These are phyloP conservation scores for Lutjanus erythropterus DNA, from an alignment of 2,113 vertebrate species.

Conservation along the genomic window DNA sequence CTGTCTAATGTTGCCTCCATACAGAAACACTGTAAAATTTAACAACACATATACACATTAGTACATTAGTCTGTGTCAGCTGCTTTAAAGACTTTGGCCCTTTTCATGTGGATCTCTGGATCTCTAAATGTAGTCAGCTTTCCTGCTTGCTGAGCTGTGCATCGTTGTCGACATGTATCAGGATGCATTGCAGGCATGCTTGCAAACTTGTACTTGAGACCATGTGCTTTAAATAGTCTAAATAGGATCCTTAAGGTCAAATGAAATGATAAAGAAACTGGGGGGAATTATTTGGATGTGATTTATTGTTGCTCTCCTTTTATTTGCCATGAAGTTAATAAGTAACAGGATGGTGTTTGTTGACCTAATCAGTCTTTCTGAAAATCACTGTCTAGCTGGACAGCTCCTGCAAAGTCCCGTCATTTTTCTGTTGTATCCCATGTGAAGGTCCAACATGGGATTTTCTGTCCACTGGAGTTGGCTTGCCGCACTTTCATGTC, in stretches of 20 bases:
- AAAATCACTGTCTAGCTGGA: background rate
- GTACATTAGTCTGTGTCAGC: too few species aligned
- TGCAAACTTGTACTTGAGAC: too few species aligned
- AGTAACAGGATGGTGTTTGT: background rate
- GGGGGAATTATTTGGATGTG: background rate
- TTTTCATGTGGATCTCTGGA: too few species aligned
- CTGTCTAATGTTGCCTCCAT: too few species aligned
- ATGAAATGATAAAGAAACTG: background rate
- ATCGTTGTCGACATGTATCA: too few species aligned
- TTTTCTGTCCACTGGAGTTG: slow-evolving; percentile 41
- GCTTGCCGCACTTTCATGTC: slow-evolving; percentile 43
- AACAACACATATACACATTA: too few species aligned
- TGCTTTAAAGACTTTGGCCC: too few species aligned
- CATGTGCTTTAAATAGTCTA: too few species aligned
- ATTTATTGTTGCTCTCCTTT: background rate
- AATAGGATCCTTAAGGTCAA: background rate
- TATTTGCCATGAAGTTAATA: background rate
- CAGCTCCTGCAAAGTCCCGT: background rate
- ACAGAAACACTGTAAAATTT: too few species aligned
- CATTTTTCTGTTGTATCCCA: slow-evolving; percentile 14
- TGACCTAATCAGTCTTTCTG: slow-evolving; percentile 1
- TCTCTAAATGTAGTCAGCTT: too few species aligned
- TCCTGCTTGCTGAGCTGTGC: too few species aligned
- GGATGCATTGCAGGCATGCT: too few species aligned
- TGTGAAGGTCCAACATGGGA: slow-evolving; percentile 60